Evolutionary conservation across 2,113 vertebrate genomes (phyloP), one percentile per base, ranked within the genome.

Genomic region (Vulpes lagopus): DNA sequence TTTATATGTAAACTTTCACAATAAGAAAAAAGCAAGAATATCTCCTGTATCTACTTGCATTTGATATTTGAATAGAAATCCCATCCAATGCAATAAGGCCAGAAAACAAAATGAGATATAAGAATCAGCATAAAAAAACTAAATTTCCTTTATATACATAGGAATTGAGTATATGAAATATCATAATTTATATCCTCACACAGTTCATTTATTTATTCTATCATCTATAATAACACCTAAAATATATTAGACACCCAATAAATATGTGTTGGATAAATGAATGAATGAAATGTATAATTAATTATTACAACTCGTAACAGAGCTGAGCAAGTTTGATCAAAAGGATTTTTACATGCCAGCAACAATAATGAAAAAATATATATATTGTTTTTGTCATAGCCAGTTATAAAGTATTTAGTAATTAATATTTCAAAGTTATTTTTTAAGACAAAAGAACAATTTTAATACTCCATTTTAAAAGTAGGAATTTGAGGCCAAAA

Each of bases 391-490:
- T 43, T 43, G 43, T 43, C 43, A 43, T 7, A 43, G 43, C 43
- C 43, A 43, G 43, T 43, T 43, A 43, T 43, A 43, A 43, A 43
- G 8, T 78, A 43, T 67, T 55, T 25, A 23, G 3, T 43, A 76
- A 65, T 62, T 57, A 93, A 57, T 79, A 87, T 64, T 43, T 60
- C 60, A 86, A 65, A 22, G 17, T 86, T 83, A 65, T 76, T 43
- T 43, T 43, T 43, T 27, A 89, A 88, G 64, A 76, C 11, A 27
- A 81, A 89, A 79, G 43, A 35, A 53, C 22, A 85, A 81, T 51
- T 81, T 82, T 67, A 90, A 62, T 62, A 84, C 6, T 92, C 14
- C 19, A 55, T 91, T 93, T 89, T 76, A 88, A 20, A 96, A 38
- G 89, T 1, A 81, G 25, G 49, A 81, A 43, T 89, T 78, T 90